phyloP scores from a whole-genome alignment of 1,140 invertebrate species.

The Cydia strobilella region DNA sequence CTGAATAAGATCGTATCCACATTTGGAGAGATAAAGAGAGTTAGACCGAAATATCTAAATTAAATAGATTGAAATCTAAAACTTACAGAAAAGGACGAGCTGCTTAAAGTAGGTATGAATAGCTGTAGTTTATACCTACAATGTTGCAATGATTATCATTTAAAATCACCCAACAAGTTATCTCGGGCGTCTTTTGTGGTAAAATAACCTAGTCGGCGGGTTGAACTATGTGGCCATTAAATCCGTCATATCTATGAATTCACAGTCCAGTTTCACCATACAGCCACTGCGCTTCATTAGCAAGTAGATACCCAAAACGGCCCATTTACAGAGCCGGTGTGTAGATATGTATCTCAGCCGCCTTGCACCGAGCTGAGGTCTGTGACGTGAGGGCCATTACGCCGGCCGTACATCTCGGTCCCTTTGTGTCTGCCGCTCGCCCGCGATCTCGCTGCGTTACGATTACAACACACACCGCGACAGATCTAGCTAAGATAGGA shows the following conservation, averaged over 20 bases:
- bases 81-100: not conserved
- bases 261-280: conserved; percentile 62
- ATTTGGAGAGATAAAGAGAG: not conserved
- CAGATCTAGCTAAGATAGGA: conserved; percentile 71
- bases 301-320: conserved; percentile 75
- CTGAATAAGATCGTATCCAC: too few species aligned
- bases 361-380: conserved; percentile 53
- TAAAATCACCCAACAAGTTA: conserved; percentile 35
- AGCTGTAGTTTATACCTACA: not conserved
- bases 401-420: conserved; percentile 66
- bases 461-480: conserved; percentile 69
- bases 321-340: conserved; percentile 68
- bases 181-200: conserved; percentile 39
- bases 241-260: conserved; percentile 64
- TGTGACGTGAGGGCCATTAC: conserved; percentile 70
- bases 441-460: conserved; percentile 65
- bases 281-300: conserved; percentile 68
- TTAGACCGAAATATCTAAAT: too few species aligned
- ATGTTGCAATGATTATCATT: not conserved
- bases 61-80: too few species aligned
- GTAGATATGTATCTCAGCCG: conserved; percentile 74
- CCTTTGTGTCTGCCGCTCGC: conserved; percentile 59
- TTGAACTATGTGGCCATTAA: conserved; percentile 60
- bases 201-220: conserved; percentile 54
- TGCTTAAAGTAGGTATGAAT: conserved; percentile 13